Evolutionary conservation across 2,888 invertebrate genomes (phyloP).

Genomic region (Tyria jacobaeae): DNA sequence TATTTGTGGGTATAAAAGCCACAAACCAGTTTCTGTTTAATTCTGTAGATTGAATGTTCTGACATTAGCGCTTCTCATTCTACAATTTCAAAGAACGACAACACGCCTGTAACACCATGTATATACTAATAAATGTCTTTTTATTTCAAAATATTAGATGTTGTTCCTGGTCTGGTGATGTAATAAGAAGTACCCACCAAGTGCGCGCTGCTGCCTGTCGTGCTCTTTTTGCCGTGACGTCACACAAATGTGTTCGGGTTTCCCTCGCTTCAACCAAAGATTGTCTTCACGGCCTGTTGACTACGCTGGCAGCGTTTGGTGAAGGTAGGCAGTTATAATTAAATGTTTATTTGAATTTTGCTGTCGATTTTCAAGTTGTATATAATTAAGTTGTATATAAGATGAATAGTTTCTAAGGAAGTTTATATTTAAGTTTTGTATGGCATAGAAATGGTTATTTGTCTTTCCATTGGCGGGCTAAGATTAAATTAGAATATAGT

Average conservation of each 20-base stretch:
- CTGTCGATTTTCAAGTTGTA: neutral
- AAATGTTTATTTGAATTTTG: neutral
- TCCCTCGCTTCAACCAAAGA: constrained; percentile 73
- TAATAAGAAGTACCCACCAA: constrained; percentile 35
- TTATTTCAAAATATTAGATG: constrained; percentile 56
- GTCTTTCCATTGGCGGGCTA: neutral
- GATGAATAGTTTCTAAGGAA: too few species aligned
- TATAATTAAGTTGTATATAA: too few species aligned
- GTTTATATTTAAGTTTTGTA: too few species aligned
- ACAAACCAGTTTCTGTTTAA: too few species aligned
- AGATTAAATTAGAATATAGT: neutral
- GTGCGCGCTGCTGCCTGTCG: constrained; percentile 66
- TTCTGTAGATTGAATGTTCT: too few species aligned
- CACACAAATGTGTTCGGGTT: constrained; percentile 65
- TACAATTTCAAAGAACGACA: neutral
- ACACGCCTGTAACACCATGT: neutral
- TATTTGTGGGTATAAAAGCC: too few species aligned
- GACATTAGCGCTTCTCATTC: neutral
- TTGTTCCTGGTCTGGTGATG: constrained; percentile 59
- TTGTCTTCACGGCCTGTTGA: constrained; percentile 69
- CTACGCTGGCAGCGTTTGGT: constrained; percentile 60
- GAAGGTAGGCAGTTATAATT: constrained; percentile 53
- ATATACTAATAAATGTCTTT: neutral
- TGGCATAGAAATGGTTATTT: too few species aligned
- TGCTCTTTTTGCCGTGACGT: constrained; percentile 60